Conservation (phyloP, 2,888 invertebrate genomes). For the Drosophila birchii region DNA sequence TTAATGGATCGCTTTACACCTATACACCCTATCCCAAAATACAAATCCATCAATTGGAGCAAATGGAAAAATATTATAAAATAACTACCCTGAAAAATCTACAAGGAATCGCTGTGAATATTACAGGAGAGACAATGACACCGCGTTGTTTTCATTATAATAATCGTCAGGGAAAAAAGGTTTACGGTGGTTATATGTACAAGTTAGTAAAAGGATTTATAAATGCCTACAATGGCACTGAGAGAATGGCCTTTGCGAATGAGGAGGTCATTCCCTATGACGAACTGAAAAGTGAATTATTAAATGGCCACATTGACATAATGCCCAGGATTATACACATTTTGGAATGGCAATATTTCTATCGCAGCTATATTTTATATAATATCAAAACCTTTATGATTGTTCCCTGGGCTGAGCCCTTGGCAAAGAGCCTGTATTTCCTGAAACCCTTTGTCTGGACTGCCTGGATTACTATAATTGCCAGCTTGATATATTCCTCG, state of each 20-base stretch:
- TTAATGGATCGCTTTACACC: slow-evolving; percentile 27
- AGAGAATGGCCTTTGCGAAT: slow-evolving; percentile 1
- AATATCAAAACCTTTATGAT: slow-evolving; percentile 39
- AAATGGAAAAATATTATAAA: slow-evolving; percentile 11
- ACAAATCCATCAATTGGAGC: slow-evolving; percentile 14
- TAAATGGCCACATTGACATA: slow-evolving; percentile 28
- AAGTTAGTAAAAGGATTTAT: slow-evolving; percentile 51
- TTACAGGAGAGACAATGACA: slow-evolving; percentile 4
- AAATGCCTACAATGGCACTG: slow-evolving; percentile 55
- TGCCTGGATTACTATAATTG: slow-evolving; percentile 50
- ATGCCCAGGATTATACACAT: slow-evolving; percentile 14
- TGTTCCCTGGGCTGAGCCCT: slow-evolving; percentile 55
- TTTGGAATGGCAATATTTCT: slow-evolving; percentile 18
- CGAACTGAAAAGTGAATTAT: neutral
- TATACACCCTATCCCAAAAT: slow-evolving; percentile 55
- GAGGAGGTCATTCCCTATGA: slow-evolving; percentile 8
- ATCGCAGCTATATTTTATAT: slow-evolving; percentile 23
- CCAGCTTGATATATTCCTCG: slow-evolving; percentile 18
- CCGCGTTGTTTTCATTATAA: slow-evolving; percentile 51
- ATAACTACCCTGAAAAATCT: slow-evolving; percentile 26
- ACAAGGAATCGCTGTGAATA: slow-evolving; percentile 5
- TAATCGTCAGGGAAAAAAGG: slow-evolving; percentile 42
- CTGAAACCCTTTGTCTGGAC: slow-evolving; percentile 44
- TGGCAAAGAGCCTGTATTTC: slow-evolving; percentile 60
- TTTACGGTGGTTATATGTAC: slow-evolving; percentile 60